Percentiles rank a stretch among this genome's conserved stretches.
Conservation (phyloP, 2,113 vertebrate genomes). For the Rhabdornis inornatus region DNA sequence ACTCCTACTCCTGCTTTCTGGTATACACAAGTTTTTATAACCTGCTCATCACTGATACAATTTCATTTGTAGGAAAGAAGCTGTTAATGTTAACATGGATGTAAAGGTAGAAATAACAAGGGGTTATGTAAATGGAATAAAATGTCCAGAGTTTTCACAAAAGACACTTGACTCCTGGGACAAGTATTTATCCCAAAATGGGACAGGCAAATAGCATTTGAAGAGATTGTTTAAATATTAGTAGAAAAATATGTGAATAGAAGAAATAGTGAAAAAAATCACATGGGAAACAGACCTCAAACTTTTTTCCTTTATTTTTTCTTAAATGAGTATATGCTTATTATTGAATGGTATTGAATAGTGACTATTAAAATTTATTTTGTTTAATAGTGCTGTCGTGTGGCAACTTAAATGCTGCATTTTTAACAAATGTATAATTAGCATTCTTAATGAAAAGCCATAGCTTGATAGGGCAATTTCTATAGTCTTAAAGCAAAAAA, state of each 20-base stretch:
- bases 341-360: background rate
- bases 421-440: slow-evolving; percentile 44
- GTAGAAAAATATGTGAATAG: background rate
- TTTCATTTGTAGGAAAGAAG: background rate
- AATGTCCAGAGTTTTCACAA: background rate
- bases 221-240: background rate
- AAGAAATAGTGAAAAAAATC: background rate
- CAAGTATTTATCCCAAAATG: background rate
- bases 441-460: slow-evolving; percentile 27
- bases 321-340: background rate
- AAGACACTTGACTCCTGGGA: background rate
- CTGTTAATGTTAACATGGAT: background rate
- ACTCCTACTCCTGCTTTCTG: background rate
- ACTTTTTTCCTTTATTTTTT: background rate
- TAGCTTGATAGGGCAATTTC: slow-evolving; percentile 18
- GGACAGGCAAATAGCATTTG: background rate
- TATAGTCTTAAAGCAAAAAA: background rate
- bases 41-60: background rate
- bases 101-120: background rate
- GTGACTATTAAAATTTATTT: background rate
- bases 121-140: background rate
- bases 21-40: background rate
- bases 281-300: background rate
- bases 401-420: background rate
- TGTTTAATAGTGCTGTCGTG: background rate